These are phyloP conservation scores for Bombyx huttoni DNA, from an alignment of 2,888 invertebrate species.

Conservation along the genomic window DNA sequence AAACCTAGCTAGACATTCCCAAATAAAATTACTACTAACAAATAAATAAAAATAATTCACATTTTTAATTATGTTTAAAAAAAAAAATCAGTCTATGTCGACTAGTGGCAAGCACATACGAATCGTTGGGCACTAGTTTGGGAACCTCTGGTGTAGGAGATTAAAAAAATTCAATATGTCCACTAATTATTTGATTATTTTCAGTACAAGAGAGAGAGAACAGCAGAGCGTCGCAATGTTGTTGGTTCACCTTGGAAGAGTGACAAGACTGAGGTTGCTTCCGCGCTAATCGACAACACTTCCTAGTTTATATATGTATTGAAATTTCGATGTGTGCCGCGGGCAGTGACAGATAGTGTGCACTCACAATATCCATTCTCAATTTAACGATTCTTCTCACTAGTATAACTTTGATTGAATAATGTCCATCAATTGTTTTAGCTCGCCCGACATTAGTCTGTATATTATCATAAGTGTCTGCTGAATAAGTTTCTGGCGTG, in stretches of 20 bases:
- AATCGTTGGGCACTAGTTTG: too few relatives aligned
- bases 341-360: constrained; percentile 29
- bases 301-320: constrained; percentile 51
- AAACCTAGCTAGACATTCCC: too few relatives aligned
- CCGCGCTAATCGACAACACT: constrained; percentile 48
- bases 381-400: background rate
- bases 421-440: too few relatives aligned
- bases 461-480: too few relatives aligned
- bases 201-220: constrained; percentile 33
- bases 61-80: too few relatives aligned
- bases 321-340: constrained; percentile 39
- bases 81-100: too few relatives aligned
- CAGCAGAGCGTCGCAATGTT: constrained; percentile 38
- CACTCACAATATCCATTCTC: constrained; percentile 15
- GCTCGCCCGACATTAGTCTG: too few relatives aligned
- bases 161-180: background rate
- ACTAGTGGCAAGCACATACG: too few relatives aligned
- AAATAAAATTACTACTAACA: too few relatives aligned
- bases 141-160: background rate
- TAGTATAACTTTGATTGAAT: too few relatives aligned
- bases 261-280: constrained; percentile 68
- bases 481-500: too few relatives aligned
- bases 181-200: constrained; percentile 10
- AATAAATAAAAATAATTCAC: too few relatives aligned
- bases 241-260: constrained; percentile 54